Evolutionary conservation across 2,888 invertebrate genomes (phyloP).

Genomic region (Seira sanloemensis): DNA sequence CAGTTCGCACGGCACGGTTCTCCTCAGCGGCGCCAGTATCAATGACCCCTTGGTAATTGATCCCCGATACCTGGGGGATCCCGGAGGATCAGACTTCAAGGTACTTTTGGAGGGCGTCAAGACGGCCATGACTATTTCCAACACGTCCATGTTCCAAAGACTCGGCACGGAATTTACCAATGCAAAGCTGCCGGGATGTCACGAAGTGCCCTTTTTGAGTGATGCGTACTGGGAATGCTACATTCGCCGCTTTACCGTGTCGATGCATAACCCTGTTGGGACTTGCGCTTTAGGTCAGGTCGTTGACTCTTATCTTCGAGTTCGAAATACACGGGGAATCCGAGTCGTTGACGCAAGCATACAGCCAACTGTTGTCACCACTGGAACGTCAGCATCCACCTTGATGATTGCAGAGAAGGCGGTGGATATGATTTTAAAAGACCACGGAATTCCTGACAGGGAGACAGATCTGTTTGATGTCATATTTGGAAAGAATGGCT

Average conservation of each 20-base stretch:
- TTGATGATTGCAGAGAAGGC: background rate
- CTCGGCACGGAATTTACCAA: slow-evolving; percentile 15
- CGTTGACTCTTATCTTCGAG: slow-evolving; percentile 30
- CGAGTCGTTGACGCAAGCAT: slow-evolving; percentile 59
- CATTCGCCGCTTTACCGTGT: slow-evolving; percentile 26
- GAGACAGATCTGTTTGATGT: slow-evolving; percentile 46
- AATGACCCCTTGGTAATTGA: background rate
- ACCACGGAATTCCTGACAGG: slow-evolving; percentile 36
- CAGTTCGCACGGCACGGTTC: slow-evolving; percentile 24
- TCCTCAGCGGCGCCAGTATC: background rate
- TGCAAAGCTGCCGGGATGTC: slow-evolving; percentile 33
- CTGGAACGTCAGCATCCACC: background rate
- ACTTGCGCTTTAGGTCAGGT: slow-evolving; percentile 51
- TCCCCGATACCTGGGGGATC: background rate
- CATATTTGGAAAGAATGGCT: slow-evolving; percentile 40
- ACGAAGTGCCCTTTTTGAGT: slow-evolving; percentile 17
- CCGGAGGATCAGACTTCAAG: background rate
- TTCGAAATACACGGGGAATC: slow-evolving; percentile 29
- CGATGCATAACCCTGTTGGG: slow-evolving; percentile 37
- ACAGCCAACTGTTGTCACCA: slow-evolving; percentile 46
- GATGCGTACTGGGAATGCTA: slow-evolving; percentile 53
- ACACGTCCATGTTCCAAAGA: slow-evolving; percentile 27
- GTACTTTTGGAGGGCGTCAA: slow-evolving; percentile 41
- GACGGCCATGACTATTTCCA: slow-evolving; percentile 40
- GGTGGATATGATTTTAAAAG: background rate